Evolutionary conservation across 37 sponge, comb jelly and placozoan genomes (phyloP), one percentile per base, ranked within the genome.

Genomic region (Amphimedon queenslandica): DNA sequence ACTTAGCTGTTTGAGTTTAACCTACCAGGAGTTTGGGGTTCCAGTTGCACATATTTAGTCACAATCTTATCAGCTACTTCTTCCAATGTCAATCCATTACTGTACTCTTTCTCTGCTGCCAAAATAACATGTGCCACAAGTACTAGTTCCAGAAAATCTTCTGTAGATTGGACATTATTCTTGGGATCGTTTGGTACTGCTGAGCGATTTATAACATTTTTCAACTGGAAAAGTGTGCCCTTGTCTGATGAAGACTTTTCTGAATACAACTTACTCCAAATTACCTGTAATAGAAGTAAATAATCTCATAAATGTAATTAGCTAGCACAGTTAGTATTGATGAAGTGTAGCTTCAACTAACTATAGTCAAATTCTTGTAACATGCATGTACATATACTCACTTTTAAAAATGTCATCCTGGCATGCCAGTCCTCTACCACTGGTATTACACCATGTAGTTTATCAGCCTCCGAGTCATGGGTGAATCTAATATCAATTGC

Each of bases 181-280:
- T 1, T 16, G 20, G 51, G 55, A 23, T 71, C 27, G 25, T 0
- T 1, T 1, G 51, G 24, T 28, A 71, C 55, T 25, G 42, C 51
- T 3, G 55, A 53, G 21, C 71, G 24, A 4, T 71, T 71, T 27
- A 71, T 71, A 2, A 71, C 2, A 20, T 28, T 71, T 28, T 31
- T 24, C 18, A 71, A 31, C 25, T 43, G 53, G 55, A 24, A 43
- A 10, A 71, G 55, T 21, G 71, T 71, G 1, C 71, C 71, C 25
- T 21, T 8, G 8, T n/a, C 13, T 13, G 13, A 13, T 13, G 13
- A 13, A 8, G 51, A 47, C 8, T 8, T 13, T 47, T 8, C 51
- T 13, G 8, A 18, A 47, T 18, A 47, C 8, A 18, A 47, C 13
- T 13, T 8, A 47, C 13, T 47, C 13, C 8, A 47, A 47, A 47